Conservation (phyloP, 2,888 invertebrate genomes). For the Drosophila nigricruria region DNA sequence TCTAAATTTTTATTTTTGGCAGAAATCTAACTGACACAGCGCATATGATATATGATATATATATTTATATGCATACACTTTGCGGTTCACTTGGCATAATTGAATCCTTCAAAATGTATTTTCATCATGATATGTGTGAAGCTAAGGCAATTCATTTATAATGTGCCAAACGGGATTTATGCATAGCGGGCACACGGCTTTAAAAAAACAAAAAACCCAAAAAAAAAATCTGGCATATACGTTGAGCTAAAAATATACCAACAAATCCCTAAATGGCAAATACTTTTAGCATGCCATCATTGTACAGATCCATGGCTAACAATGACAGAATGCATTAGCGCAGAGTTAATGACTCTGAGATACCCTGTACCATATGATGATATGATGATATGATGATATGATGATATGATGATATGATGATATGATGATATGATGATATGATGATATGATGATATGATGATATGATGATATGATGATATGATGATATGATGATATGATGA, state of each 20-base stretch:
- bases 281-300: slow-evolving; percentile 33
- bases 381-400: background rate
- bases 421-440: too few relatives aligned
- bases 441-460: too few relatives aligned
- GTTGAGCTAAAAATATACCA: slow-evolving; percentile 18
- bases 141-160: slow-evolving; percentile 32
- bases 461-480: too few relatives aligned
- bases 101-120: slow-evolving; percentile 35
- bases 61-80: background rate
- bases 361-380: background rate
- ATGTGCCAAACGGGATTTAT: slow-evolving; percentile 39
- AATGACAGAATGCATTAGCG: background rate
- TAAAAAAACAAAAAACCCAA: slow-evolving; percentile 6
- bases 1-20: background rate
- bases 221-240: slow-evolving; percentile 19
- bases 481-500: too few relatives aligned
- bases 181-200: slow-evolving; percentile 11
- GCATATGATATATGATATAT: background rate
- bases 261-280: slow-evolving; percentile 31
- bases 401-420: too few relatives aligned
- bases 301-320: slow-evolving; percentile 17
- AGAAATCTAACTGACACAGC: background rate
- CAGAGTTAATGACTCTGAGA: background rate
- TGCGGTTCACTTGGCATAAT: slow-evolving; percentile 32
- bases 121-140: slow-evolving; percentile 10